These are phyloP conservation scores for Eupithecia exiguata DNA, from an alignment of 2,888 invertebrate species.

Conservation along the genomic window DNA sequence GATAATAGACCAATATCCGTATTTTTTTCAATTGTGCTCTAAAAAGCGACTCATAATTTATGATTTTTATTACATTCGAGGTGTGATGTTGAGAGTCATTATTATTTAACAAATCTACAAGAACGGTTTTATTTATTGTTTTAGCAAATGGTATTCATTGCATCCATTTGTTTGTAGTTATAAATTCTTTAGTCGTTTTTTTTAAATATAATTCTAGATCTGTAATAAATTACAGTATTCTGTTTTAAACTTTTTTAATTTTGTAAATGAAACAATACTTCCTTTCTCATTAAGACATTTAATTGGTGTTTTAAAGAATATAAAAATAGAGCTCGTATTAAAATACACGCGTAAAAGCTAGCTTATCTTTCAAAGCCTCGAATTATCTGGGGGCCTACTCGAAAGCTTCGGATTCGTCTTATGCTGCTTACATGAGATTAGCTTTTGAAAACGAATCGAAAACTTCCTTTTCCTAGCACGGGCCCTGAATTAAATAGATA, in stretches of 20 bases:
- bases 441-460: too few species aligned
- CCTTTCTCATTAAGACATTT: conserved; percentile 51
- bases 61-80: conserved; percentile 30
- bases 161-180: conserved; percentile 57
- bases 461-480: too few species aligned
- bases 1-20: too few species aligned
- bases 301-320: conserved; percentile 40
- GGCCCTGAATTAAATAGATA: not conserved
- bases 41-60: conserved; percentile 33
- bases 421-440: too few species aligned
- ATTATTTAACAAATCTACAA: conserved; percentile 40
- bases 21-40: conserved; percentile 23
- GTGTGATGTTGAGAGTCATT: conserved; percentile 55
- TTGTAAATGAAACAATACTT: conserved; percentile 47
- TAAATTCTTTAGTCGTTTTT: conserved; percentile 69
- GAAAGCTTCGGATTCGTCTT: too few species aligned
- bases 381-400: not conserved
- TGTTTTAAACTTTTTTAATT: conserved; percentile 57
- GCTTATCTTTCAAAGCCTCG: not conserved
- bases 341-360: conserved; percentile 14
- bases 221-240: conserved; percentile 83
- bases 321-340: not conserved
- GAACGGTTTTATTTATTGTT: conserved; percentile 55
- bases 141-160: conserved; percentile 52
- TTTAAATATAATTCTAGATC: conserved; percentile 67